Evolutionary conservation across 2,797 vertebrate species (phyloP).

Genomic region (Myotis planiceps): DNA sequence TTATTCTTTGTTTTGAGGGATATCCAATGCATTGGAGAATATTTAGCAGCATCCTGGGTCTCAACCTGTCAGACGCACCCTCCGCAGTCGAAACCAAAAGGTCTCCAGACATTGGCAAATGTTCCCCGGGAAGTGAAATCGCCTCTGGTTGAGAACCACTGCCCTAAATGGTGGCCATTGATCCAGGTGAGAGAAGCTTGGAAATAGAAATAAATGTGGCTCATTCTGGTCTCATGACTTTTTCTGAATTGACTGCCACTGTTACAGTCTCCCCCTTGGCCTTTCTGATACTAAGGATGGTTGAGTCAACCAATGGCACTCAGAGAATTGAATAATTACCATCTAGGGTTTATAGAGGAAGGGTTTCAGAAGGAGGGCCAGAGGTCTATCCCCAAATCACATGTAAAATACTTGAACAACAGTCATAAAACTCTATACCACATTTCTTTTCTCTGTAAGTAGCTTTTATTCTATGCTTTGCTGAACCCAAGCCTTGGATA

Average conservation of each 20-base stretch:
- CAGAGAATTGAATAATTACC: background rate
- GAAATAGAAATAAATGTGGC: background rate
- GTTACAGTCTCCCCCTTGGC: background rate
- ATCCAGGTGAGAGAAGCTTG: background rate
- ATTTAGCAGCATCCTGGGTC: background rate
- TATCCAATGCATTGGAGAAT: background rate
- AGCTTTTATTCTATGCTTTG: background rate
- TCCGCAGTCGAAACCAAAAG: background rate
- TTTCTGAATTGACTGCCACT: background rate
- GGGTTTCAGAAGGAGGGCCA: background rate
- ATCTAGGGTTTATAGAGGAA: background rate
- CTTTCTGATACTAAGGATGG: background rate
- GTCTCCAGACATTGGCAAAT: background rate
- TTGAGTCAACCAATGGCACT: background rate
- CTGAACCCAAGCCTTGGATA: background rate
- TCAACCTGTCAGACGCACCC: background rate
- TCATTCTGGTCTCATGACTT: background rate
- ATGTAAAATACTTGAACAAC: background rate
- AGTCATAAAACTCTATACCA: background rate
- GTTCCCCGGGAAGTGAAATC: background rate
- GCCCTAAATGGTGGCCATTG: background rate
- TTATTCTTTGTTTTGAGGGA: background rate
- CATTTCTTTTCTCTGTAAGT: background rate
- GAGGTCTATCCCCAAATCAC: background rate
- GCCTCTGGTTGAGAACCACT: background rate